Percentiles rank a stretch among this genome's conserved stretches.
These are phyloP conservation scores for Chaenogobius annularis DNA, from an alignment of 2,113 vertebrate species.

Conservation along the genomic window DNA sequence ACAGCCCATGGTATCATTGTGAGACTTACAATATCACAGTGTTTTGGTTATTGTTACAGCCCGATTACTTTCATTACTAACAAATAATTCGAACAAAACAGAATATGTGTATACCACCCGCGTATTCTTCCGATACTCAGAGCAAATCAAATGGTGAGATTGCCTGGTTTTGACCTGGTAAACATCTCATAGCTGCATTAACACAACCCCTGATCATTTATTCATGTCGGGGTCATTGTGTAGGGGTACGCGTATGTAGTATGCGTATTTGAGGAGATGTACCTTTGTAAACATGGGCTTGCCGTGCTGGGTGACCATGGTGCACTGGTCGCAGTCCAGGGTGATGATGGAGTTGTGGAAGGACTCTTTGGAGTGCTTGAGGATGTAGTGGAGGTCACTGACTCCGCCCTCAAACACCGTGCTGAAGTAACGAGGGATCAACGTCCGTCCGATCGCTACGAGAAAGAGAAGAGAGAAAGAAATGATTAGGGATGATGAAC, in stretches of 20 bases:
- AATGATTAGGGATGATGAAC: neutral
- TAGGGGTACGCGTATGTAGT: slow-evolving; percentile 15
- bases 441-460: slow-evolving; percentile 94
- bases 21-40: no score
- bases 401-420: slow-evolving; percentile 98
- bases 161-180: slow-evolving; percentile 58
- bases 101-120: no score
- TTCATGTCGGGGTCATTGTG: slow-evolving; percentile 43
- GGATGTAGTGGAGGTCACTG: slow-evolving; percentile 97
- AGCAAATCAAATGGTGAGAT: slow-evolving; percentile 39
- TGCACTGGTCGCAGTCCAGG: slow-evolving; percentile 97
- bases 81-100: no score
- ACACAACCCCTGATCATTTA: slow-evolving; percentile 55
- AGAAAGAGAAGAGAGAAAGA: slow-evolving; percentile 28
- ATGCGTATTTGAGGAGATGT: slow-evolving; percentile 38
- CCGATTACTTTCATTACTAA: no score
- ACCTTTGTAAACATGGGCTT: slow-evolving; percentile 99
- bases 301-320: slow-evolving; percentile 98
- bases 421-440: slow-evolving; percentile 99
- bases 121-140: neutral
- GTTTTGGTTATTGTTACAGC: no score
- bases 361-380: slow-evolving; percentile 98
- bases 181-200: slow-evolving; percentile 42
- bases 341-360: slow-evolving; percentile 99
- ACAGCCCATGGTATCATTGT: no score